Evolutionary conservation across 53 echinoderm and acorn worm genomes (phyloP).

Genomic region (Astropecten irregularis): DNA sequence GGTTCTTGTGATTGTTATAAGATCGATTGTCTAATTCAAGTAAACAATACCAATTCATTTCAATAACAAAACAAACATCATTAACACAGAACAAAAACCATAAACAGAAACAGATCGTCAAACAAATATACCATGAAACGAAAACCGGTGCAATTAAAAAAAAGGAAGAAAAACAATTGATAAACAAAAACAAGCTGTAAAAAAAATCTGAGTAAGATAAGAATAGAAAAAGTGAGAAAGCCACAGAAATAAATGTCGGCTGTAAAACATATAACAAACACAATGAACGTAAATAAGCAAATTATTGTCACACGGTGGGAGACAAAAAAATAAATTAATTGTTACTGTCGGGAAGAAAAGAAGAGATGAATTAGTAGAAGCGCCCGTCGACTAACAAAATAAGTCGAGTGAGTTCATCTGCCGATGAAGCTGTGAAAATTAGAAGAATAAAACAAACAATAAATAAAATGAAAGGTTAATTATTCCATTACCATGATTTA

Average conservation of each 20-base stretch:
- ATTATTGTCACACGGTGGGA: neutral
- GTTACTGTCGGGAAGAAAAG: constrained; percentile 45
- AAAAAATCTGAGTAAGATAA: too few relatives aligned
- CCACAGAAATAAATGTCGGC: neutral
- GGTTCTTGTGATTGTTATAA: too few relatives aligned
- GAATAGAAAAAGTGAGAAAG: too few relatives aligned
- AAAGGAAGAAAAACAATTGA: neutral
- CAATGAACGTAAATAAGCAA: constrained; percentile 5
- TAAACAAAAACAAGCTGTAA: neutral
- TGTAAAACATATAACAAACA: neutral
- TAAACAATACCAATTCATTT: too few relatives aligned
- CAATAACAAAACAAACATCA: too few relatives aligned
- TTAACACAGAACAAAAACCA: constrained; percentile 13
- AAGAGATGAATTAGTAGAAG: constrained; percentile 42
- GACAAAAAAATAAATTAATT: constrained; percentile 11
- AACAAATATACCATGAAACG: neutral
- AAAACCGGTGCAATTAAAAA: neutral
- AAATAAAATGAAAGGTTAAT: constrained; percentile 13
- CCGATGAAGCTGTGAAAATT: constrained; percentile 26
- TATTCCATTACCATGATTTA: neutral
- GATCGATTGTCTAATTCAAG: too few relatives aligned
- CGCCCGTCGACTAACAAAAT: neutral
- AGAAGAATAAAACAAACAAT: neutral
- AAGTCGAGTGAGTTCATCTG: neutral
- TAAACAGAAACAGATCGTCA: neutral